Evolutionary conservation across 2,113 vertebrate species (phyloP).

Genomic region (Indicator indicator): DNA sequence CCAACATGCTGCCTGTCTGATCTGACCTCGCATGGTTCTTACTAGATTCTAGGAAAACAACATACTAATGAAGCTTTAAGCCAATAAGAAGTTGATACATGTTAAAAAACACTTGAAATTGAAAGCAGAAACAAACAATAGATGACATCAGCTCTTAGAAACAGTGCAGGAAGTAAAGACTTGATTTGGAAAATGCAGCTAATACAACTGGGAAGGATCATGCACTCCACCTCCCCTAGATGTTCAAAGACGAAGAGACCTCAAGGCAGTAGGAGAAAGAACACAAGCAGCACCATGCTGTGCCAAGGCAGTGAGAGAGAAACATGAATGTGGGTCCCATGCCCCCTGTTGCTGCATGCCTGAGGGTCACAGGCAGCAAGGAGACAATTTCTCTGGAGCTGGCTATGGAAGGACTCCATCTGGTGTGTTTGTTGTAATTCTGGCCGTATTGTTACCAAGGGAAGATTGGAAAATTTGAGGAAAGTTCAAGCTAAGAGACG

Average conservation of each 20-base stretch:
- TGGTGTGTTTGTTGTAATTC: not conserved
- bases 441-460: not conserved
- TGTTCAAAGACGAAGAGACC: not conserved
- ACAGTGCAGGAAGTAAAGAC: slow-evolving; percentile 9
- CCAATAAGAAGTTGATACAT: not conserved
- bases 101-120: not conserved
- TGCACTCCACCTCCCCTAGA: not conserved
- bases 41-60: not conserved
- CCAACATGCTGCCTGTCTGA: not conserved
- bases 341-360: fast-evolving
- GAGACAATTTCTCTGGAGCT: not conserved
- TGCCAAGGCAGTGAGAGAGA: not conserved
- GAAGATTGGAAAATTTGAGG: slow-evolving; percentile 33
- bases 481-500: not conserved
- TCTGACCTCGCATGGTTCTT: not conserved
- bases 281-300: not conserved
- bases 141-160: slow-evolving; percentile 4
- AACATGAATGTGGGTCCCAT: fast-evolving
- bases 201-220: slow-evolving; percentile 49
- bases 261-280: not conserved
- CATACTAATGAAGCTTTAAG: not conserved
- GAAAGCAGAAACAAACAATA: slow-evolving; percentile 18
- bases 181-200: slow-evolving; percentile 14
- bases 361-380: not conserved
- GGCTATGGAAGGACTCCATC: not conserved